Conservation (phyloP, 2,888 invertebrate species). For the Sycophila texana region DNA sequence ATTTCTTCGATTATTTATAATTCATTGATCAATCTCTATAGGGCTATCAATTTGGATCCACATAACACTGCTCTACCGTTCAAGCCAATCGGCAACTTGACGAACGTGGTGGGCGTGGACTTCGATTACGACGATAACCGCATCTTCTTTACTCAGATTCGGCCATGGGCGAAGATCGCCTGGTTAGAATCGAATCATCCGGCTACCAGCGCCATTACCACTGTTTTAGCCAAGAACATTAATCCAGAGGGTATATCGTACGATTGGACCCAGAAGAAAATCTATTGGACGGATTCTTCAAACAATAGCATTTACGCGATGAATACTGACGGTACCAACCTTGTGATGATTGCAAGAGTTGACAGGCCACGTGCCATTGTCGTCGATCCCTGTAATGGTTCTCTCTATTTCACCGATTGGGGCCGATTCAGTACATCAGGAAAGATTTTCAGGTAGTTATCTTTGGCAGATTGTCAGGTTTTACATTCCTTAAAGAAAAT, state of each 20-base stretch:
- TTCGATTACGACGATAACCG: slow-evolving; percentile 93
- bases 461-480: not conserved
- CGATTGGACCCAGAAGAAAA: slow-evolving; percentile 98
- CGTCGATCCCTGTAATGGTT: slow-evolving; percentile 97
- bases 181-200: slow-evolving; percentile 87
- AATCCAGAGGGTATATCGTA: slow-evolving; percentile 96
- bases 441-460: slow-evolving; percentile 84
- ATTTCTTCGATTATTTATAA: not conserved
- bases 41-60: slow-evolving; percentile 92
- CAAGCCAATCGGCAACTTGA: slow-evolving; percentile 88
- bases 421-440: slow-evolving; percentile 94
- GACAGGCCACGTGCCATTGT: slow-evolving; percentile 96
- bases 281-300: slow-evolving; percentile 98
- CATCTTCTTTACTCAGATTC: slow-evolving; percentile 94
- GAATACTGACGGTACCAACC: slow-evolving; percentile 90
- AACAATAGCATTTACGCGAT: slow-evolving; percentile 96
- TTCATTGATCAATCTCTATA: slow-evolving; percentile 60
- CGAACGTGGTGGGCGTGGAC: slow-evolving; percentile 96
- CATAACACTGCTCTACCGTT: slow-evolving; percentile 89
- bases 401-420: slow-evolving; percentile 97
- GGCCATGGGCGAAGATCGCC: slow-evolving; percentile 92
- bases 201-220: slow-evolving; percentile 79
- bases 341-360: slow-evolving; percentile 94
- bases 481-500: not conserved
- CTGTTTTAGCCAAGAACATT: slow-evolving; percentile 86